A percentile compares a stretch with the other conserved stretches of the same genome.
Evolutionary conservation across 2,113 vertebrate species (phyloP).

Genomic region (Xenus cinereus): DNA sequence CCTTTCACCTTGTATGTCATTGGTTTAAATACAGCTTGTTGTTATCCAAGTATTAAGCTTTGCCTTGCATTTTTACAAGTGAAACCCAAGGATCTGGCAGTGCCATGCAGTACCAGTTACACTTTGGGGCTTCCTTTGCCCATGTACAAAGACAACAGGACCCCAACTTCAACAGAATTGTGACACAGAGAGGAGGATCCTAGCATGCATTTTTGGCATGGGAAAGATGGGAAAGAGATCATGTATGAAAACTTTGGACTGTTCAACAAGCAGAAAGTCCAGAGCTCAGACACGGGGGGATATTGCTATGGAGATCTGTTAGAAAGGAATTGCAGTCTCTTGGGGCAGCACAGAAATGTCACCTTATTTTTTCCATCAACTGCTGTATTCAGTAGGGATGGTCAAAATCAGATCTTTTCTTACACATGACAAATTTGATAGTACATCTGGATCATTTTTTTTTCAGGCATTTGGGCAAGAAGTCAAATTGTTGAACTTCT

Average conservation of each 20-base stretch:
- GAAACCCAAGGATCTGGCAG: background rate
- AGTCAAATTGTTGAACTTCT: background rate
- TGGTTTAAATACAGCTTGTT: background rate
- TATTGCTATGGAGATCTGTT: background rate
- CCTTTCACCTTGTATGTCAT: background rate
- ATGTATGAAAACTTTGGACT: background rate
- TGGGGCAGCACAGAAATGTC: background rate
- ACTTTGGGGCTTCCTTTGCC: background rate
- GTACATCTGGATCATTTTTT: fast-evolving
- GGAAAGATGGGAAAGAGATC: background rate
- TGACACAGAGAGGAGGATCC: background rate
- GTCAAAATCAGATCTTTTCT: background rate
- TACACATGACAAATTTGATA: background rate
- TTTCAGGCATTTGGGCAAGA: background rate
- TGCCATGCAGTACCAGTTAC: background rate
- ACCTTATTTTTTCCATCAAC: background rate
- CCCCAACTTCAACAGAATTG: background rate
- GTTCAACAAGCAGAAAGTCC: background rate
- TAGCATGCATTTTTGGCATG: background rate
- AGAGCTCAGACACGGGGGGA: background rate
- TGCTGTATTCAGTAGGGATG: background rate
- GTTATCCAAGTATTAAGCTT: background rate
- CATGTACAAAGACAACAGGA: fast-evolving
- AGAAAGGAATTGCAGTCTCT: background rate
- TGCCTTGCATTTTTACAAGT: background rate